Evolutionary conservation across 2,888 invertebrate species (phyloP), one percentile per base, ranked within the genome.

Genomic region (Epinotia brunnichana): DNA sequence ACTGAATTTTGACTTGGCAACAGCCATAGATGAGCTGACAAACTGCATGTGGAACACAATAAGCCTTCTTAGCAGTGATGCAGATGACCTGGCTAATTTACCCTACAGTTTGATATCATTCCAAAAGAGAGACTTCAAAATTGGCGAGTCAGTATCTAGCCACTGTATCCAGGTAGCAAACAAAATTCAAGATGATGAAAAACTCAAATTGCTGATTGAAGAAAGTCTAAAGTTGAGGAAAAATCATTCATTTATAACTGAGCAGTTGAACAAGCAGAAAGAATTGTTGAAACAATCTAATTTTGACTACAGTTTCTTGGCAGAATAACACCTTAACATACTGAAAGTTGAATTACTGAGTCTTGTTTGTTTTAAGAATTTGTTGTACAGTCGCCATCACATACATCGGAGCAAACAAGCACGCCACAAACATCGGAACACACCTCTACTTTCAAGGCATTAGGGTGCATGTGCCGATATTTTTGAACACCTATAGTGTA

Each of bases 71-170:
- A 83, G 87, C 2, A 87, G 83, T 76, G 89, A 91, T 80, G 84
- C 88, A 7, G 88, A 88, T 41, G 85, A 88, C 39, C 77, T 89
- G 17, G 83, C 85, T 4, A 87, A 91, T 71, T 81, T 92, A 15
- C 93, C 93, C 2, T 91, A 92, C 75, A 91, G 91, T 86, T 90
- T 91, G 4, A 88, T 92, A 0, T 90, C 91, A n/a, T 90, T 89
- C 78, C 89, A 92, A 69, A 92, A 93, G 76, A 86, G 86, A 76
- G 90, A 92, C 74, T 93, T 93, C 76, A 91, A 90, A 77, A 87
- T 94, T 74, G 93, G 93, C n/a, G 90, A 90, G 73, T 80, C 89
- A 1, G 90, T 92, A 0, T 87, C 92, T 0, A 87, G 83, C 53
- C 87, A 88, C 74, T 85, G 85, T 69, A 83, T 86, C 69, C 87